Evolutionary conservation across 2,797 vertebrate genomes (phyloP).

Genomic region (Enteromius mattozi): DNA sequence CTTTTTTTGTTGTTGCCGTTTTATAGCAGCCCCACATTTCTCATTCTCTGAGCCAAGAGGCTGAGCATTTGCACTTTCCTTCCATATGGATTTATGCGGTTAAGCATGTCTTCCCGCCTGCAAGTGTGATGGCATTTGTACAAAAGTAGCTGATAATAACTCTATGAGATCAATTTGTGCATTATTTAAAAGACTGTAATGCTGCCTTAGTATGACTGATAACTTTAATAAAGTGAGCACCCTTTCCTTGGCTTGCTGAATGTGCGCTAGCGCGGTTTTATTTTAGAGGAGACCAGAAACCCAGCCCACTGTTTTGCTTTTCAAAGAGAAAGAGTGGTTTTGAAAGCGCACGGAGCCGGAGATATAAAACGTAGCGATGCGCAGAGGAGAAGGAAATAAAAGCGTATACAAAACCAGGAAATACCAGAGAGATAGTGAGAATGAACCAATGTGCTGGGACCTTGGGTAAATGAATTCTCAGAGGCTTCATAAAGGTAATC

Average conservation of each 20-base stretch:
- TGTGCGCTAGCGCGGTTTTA: not conserved
- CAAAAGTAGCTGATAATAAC: constrained; percentile 23
- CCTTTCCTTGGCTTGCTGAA: constrained; percentile 10
- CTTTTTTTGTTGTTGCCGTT: not conserved
- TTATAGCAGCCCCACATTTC: not conserved
- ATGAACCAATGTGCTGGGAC: constrained; percentile 45
- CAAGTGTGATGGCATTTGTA: constrained; percentile 3
- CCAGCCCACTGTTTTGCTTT: constrained; percentile 38
- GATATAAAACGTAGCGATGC: constrained; percentile 46
- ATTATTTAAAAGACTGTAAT: constrained; percentile 38
- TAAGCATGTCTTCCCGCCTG: constrained; percentile 10
- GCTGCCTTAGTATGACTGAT: constrained; percentile 35
- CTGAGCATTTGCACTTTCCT: not conserved
- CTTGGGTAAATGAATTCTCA: constrained; percentile 48
- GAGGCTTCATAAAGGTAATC: constrained; percentile 53
- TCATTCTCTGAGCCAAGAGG: not conserved
- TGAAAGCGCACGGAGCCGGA: constrained; percentile 41
- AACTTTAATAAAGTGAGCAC: constrained; percentile 42
- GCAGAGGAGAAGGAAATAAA: constrained; percentile 46
- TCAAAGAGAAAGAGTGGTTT: constrained; percentile 49
- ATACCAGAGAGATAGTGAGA: constrained; percentile 45
- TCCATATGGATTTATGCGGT: constrained; percentile 22
- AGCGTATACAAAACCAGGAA: constrained; percentile 49
- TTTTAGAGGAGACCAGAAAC: constrained; percentile 32
- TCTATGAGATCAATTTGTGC: constrained; percentile 33